Base-by-base conservation (phyloP, 2,888 invertebrate genomes). In the Phragmatobia fuliginosa region DNA sequence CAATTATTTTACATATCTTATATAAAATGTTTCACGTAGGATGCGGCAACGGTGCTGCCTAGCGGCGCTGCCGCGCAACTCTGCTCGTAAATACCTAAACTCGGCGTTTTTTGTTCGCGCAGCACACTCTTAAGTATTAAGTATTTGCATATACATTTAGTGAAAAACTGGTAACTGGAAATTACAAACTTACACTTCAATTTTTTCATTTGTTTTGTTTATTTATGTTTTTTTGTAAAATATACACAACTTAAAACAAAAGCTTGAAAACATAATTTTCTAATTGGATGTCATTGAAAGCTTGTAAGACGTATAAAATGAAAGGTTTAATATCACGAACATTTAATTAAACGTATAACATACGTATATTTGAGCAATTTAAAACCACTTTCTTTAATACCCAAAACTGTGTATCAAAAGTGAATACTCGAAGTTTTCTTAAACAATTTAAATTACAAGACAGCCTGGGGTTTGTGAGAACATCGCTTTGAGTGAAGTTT, bases 371-470 rank as follows among this genome's bases (percentile, higher is more conserved):
- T 28, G 25, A 28, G n/a, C 28, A 16, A 31, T 45, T 63, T 49
- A 31, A 41, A 66, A 25, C 32, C 31, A 36, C 28, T 21, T 60
- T 67, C 32, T 61, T 61, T 56, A 25, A 28, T n/a, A 68, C 36
- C 25, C 25, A 63, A 63, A 66, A 33, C 52, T 74, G 58, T 61
- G 28, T 67, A 71, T 67, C 28, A 56, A 56, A 56, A 56, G 52
- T 66, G 56, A 73, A 75, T 66, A 71, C 66, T 70, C 67, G n/a
- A 38, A 68, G 62, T 76, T 71, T 62, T 58, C 45, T 32, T 59
- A 72, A 82, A 78, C 67, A 76, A 72, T 80, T 75, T 76, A 74
- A 82, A 81, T 81, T 72, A 78, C 64, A 72, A 82, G 68, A 68
- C 59, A 75, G 68, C 69, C 67, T 71, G 75, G 70, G 41, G 63